These are phyloP conservation scores for Balearica regulorum DNA, from an alignment of 2,797 vertebrate genomes.

Conservation along the genomic window DNA sequence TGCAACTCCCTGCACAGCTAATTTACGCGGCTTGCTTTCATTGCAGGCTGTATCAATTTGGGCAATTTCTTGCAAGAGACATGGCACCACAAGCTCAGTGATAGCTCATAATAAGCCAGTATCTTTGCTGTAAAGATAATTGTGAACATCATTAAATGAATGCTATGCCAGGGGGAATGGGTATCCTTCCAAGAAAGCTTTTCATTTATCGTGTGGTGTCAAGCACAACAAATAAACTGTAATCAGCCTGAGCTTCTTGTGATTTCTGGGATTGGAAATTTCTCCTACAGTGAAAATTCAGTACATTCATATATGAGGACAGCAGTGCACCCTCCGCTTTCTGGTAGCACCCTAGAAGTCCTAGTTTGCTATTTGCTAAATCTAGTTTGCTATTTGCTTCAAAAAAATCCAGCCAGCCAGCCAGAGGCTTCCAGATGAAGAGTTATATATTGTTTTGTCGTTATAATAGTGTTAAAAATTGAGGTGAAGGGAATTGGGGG, in stretches of 20 bases:
- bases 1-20: not conserved
- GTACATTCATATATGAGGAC: not conserved
- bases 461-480: not conserved
- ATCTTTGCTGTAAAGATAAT: conserved; percentile 43
- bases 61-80: not conserved
- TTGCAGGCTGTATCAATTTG: not conserved
- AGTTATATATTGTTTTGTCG: not conserved
- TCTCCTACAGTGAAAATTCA: not conserved
- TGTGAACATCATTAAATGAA: conserved; percentile 31
- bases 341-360: not conserved
- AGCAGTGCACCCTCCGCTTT: not conserved
- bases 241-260: conserved; percentile 27
- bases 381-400: not conserved
- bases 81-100: not conserved
- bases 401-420: not conserved
- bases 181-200: conserved; percentile 49
- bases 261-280: conserved; percentile 18
- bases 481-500: not conserved
- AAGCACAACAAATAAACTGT: conserved; percentile 29
- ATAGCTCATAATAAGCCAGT: not conserved
- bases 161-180: conserved; percentile 4
- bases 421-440: not conserved
- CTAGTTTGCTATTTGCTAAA: not conserved
- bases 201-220: conserved; percentile 33
- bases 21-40: not conserved